phyloP scores from a whole-genome alignment of 2,113 vertebrate species.

The Petrocephalus microphthalmus region DNA sequence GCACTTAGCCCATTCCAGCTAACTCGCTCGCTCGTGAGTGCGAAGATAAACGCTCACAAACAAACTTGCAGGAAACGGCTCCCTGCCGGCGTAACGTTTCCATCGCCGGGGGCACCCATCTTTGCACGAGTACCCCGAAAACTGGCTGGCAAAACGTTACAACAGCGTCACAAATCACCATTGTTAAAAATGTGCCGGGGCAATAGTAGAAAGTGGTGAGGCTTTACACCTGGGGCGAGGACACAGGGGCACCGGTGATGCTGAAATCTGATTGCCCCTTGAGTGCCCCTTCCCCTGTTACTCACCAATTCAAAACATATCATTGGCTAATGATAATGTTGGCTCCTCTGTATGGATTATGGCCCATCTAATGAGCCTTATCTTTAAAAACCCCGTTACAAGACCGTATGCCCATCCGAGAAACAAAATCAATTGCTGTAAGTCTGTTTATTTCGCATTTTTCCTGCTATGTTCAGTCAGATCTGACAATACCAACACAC shows the following conservation, averaged over 20 bases:
- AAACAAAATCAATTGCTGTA: not conserved
- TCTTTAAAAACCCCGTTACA: not conserved
- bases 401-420: not conserved
- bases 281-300: not conserved
- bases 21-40: not conserved
- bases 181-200: not conserved
- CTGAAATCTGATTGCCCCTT: not conserved
- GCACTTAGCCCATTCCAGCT: not conserved
- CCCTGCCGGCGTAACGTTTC: not conserved
- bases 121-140: not conserved
- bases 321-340: not conserved
- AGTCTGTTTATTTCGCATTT: not conserved
- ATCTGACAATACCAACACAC: not conserved
- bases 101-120: not conserved
- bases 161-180: not conserved
- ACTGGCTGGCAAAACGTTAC: not conserved
- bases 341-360: not conserved
- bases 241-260: not conserved
- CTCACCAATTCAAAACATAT: not conserved
- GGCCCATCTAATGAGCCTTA: not conserved
- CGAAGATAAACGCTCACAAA: not conserved
- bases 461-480: not conserved
- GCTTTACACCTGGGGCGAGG: not conserved
- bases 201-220: not conserved
- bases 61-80: not conserved